Evolutionary conservation across 2,113 vertebrate species (phyloP).

Genomic region (Nettapus auritus): DNA sequence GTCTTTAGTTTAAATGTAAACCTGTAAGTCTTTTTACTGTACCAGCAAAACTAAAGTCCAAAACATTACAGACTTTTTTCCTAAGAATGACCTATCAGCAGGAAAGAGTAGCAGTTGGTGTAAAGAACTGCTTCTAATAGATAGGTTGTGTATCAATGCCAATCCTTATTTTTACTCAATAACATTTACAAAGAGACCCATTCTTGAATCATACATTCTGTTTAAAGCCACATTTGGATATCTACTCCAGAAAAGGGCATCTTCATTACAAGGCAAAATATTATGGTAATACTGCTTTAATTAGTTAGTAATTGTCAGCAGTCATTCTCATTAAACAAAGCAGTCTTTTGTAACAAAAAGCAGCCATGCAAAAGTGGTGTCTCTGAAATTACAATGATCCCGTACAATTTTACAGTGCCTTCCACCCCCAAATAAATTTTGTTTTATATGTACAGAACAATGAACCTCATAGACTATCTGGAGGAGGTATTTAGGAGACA

Average conservation of each 20-base stretch:
- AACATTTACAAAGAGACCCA: neutral
- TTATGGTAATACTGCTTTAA: neutral
- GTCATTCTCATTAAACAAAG: neutral
- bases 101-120: neutral
- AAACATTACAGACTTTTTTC: neutral
- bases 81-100: neutral
- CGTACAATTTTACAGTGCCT: neutral
- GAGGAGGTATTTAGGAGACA: constrained; percentile 14
- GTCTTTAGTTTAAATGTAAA: neutral
- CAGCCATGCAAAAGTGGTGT: neutral
- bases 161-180: neutral
- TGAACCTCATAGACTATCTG: neutral
- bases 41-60: neutral
- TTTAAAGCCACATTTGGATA: neutral
- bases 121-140: neutral
- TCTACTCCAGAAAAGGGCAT: neutral
- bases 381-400: neutral
- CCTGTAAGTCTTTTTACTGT: neutral
- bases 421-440: neutral
- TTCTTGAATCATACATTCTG: neutral
- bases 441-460: neutral
- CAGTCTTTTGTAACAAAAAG: neutral
- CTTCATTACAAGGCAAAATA: neutral
- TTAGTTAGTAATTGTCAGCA: neutral
- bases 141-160: neutral